A percentile compares a stretch with the other conserved stretches of the same genome.
These are phyloP conservation scores for Bombus superbus DNA, from an alignment of 1,140 invertebrate species.

Conservation along the genomic window DNA sequence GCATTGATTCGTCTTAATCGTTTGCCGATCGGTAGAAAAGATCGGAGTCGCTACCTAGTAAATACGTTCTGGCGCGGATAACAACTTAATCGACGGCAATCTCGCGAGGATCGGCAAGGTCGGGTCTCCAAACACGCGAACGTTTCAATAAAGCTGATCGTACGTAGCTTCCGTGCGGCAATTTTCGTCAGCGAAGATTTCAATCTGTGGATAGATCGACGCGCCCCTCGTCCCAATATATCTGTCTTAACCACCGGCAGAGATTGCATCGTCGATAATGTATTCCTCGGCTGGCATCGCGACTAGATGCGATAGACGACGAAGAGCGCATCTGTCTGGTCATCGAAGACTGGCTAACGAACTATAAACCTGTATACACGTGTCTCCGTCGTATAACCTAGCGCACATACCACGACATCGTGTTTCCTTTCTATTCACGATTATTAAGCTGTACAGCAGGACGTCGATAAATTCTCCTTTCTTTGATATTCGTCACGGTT, in stretches of 20 bases:
- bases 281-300: constrained; percentile 24
- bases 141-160: constrained; percentile 23
- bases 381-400: too few species aligned
- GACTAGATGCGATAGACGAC: constrained; percentile 16
- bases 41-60: background rate
- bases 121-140: constrained; percentile 20
- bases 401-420: too few species aligned
- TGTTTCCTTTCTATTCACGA: background rate
- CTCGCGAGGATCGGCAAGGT: background rate
- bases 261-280: constrained; percentile 37
- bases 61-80: background rate
- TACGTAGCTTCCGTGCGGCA: background rate
- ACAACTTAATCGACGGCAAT: constrained; percentile 33
- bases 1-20: background rate
- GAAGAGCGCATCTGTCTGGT: background rate
- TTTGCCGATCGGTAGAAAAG: background rate
- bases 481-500: background rate
- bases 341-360: background rate
- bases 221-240: constrained; percentile 8
- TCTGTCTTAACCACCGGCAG: constrained; percentile 29
- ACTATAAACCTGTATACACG: too few species aligned
- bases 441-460: background rate
- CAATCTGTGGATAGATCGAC: constrained; percentile 15
- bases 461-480: background rate
- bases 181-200: constrained; percentile 37